These are phyloP conservation scores for Psittacus erithacus DNA, from an alignment of 2,113 vertebrate genomes.

Conservation along the genomic window DNA sequence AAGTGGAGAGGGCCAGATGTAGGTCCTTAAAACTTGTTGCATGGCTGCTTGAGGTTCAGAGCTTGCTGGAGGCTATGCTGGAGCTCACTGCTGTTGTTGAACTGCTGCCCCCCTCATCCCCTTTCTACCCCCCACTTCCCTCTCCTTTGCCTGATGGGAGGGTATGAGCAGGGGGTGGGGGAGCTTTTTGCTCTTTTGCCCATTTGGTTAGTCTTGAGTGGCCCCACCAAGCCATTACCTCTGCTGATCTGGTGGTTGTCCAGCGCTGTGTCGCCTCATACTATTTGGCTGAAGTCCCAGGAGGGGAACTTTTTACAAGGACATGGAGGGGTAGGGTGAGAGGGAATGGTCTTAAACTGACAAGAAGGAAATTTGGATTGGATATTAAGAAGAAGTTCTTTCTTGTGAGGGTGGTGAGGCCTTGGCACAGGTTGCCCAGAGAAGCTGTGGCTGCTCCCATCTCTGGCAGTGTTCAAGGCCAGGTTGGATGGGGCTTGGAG, in stretches of 20 bases:
- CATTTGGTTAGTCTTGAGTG: background rate
- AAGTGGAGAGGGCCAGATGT: fast-evolving
- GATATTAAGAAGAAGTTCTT: background rate
- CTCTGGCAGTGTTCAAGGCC: background rate
- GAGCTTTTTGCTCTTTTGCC: background rate
- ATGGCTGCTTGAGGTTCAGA: background rate
- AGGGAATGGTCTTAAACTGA: background rate
- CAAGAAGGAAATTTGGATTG: background rate
- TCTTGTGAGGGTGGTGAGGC: background rate
- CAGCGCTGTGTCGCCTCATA: too few species aligned
- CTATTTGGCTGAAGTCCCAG: background rate
- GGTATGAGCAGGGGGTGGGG: fast-evolving
- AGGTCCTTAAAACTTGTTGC: fast-evolving
- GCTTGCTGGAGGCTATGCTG: too few species aligned
- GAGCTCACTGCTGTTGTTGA: background rate
- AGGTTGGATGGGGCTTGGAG: background rate
- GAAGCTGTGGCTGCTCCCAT: background rate
- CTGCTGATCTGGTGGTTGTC: background rate
- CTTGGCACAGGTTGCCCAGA: fast-evolving
- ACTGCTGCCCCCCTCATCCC: background rate
- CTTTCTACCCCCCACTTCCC: background rate
- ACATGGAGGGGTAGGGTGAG: background rate
- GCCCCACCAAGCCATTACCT: background rate
- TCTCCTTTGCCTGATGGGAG: too few species aligned
- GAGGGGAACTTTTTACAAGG: background rate